These are phyloP conservation scores for Cyclina sinensis DNA, from an alignment of 1,140 invertebrate genomes.

Conservation along the genomic window DNA sequence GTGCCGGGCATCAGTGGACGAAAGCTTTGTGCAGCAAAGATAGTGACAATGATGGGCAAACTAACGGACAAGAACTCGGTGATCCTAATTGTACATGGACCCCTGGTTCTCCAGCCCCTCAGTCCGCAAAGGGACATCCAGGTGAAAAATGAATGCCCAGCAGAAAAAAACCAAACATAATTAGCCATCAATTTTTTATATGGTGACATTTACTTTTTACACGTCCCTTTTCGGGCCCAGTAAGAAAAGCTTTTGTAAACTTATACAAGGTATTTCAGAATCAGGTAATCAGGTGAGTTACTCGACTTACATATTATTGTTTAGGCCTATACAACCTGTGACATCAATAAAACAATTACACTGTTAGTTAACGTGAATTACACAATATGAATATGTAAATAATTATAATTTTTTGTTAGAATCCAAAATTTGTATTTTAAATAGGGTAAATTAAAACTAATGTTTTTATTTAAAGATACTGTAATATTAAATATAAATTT, in stretches of 20 bases:
- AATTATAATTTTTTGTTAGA: not conserved
- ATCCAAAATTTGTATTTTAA: not conserved
- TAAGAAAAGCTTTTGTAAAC: too few relatives aligned
- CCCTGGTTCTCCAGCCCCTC: not conserved
- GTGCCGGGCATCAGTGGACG: constrained; percentile 39
- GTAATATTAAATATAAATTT: not conserved
- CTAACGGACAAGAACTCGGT: constrained; percentile 71
- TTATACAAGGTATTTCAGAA: not conserved
- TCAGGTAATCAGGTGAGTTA: not conserved
- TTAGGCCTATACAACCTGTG: too few relatives aligned
- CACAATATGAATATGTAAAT: not conserved
- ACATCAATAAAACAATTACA: too few relatives aligned
- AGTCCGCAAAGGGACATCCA: not conserved
- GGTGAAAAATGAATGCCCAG: not conserved
- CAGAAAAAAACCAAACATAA: not conserved
- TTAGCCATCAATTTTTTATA: not conserved
- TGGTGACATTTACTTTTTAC: not conserved
- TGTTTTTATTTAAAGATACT: not conserved
- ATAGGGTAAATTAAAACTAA: not conserved
- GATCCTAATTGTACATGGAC: constrained; percentile 70
- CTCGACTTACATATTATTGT: too few relatives aligned
- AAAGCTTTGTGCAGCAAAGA: constrained; percentile 59
- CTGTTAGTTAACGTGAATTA: too few relatives aligned
- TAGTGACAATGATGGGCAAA: constrained; percentile 65
- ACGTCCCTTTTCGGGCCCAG: not conserved